Evolutionary conservation across 2,888 invertebrate species (phyloP), one percentile per base, ranked within the genome.

Genomic region (Theodoxus fluviatilis): DNA sequence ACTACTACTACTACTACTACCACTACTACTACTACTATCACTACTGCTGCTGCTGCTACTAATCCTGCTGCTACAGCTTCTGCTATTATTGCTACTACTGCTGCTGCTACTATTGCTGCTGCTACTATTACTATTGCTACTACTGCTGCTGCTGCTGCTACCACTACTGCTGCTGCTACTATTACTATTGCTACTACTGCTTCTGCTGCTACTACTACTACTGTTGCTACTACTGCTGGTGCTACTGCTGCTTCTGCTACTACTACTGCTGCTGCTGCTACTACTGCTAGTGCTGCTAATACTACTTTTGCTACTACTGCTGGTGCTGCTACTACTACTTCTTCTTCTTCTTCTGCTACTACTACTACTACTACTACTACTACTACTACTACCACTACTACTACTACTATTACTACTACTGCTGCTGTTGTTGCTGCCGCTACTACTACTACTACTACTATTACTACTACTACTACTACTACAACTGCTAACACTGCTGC

Each of bases 81-180:
- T 67, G 35, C 43, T 43, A 43, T 18, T 43, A 43, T 18, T 43
- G 18, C 40, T 28, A 31, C 49, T 67, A 49, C 35, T 52, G n/a
- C 25, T 31, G 12, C n/a, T 52, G n/a, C 40, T 67, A 49, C 25
- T 67, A 33, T n/a, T 49, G 35, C 35, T 49, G 35, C 49, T 40
- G n/a, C 35, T 65, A 28, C 49, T 67, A 55, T n/a, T 33, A 33
- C 52, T 55, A 28, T 37, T 49, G 28, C 43, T 67, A 35, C 25
- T 35, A 25, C 33, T 52, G 9, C 49, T 47, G 9, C 35, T 49
- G 25, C 25, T 67, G 25, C 35, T 67, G 35, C 35, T 33, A 18
- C 49, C 33, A 38, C 31, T 67, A 38, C n/a, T 67, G 35, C 25
- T 33, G n/a, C 49, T 67, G 35, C 49, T 47, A n/a, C 40, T 52